phyloP scores from a whole-genome alignment of 1,140 invertebrate genomes.

The Manduca sexta region DNA sequence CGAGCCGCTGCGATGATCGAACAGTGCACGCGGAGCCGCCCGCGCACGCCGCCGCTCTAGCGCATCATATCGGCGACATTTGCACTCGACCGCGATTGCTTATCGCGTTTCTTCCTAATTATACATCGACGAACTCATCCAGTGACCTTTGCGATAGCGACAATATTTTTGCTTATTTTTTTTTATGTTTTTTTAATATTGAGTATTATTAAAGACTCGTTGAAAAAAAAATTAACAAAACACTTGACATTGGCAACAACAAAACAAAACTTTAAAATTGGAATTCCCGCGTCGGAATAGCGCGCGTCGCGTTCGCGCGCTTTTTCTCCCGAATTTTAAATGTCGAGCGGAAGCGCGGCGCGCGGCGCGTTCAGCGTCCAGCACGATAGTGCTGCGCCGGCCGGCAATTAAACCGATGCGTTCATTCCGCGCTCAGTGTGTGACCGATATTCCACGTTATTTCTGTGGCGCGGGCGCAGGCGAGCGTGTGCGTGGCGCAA shows the following conservation, averaged over 20 bases:
- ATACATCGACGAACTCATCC: slow-evolving; percentile 39
- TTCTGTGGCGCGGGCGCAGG: slow-evolving; percentile 52
- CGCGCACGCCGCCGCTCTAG: too few relatives aligned
- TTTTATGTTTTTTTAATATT: too few relatives aligned
- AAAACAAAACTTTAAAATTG: slow-evolving; percentile 17
- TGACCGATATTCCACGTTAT: slow-evolving; percentile 71
- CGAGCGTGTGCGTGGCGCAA: slow-evolving; percentile 56
- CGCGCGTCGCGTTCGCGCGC: slow-evolving; percentile 22
- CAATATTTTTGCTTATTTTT: slow-evolving; percentile 1
- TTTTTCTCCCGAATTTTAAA: slow-evolving; percentile 33
- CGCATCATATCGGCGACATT: slow-evolving; percentile 48
- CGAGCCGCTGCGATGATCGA: slow-evolving; percentile 2
- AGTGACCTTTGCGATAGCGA: slow-evolving; percentile 20
- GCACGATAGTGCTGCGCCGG: slow-evolving; percentile 53
- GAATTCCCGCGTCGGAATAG: slow-evolving; percentile 23
- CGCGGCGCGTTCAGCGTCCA: too few relatives aligned
- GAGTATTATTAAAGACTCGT: too few relatives aligned
- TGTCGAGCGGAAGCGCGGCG: slow-evolving; percentile 15
- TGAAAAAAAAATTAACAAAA: slow-evolving; percentile 26
- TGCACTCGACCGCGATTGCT: slow-evolving; percentile 59
- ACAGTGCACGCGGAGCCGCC: slow-evolving; percentile 3
- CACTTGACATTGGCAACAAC: background rate
- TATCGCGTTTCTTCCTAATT: slow-evolving; percentile 52
- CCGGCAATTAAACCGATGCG: slow-evolving; percentile 61
- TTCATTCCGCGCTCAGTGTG: slow-evolving; percentile 51